These are phyloP conservation scores for Macropodus opercularis DNA, from an alignment of 2,797 vertebrate species.

Conservation along the genomic window DNA sequence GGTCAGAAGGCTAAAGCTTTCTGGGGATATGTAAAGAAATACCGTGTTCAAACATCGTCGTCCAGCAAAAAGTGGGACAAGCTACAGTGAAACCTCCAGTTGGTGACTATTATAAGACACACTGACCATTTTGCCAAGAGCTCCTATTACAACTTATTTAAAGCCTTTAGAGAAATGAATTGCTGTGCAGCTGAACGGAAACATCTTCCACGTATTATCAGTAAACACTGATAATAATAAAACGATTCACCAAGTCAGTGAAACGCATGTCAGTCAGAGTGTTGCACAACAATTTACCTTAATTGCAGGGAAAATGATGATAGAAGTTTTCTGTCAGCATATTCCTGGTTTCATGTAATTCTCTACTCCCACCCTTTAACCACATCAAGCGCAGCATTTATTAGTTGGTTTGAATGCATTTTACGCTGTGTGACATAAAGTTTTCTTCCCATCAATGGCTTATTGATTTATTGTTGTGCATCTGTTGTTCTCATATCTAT, in stretches of 20 bases:
- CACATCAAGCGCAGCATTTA: too few species aligned
- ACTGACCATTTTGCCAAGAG: neutral
- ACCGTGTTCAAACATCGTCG: neutral
- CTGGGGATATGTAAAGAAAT: neutral
- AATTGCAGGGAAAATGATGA: too few species aligned
- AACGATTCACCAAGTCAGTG: too few species aligned
- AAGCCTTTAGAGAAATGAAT: neutral
- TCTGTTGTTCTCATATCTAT: conserved; percentile 24
- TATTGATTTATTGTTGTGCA: conserved; percentile 3
- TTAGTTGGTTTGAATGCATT: too few species aligned
- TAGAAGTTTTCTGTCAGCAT: neutral
- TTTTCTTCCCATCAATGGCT: too few species aligned
- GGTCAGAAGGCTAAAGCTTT: conserved; percentile 6
- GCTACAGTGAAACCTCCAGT: neutral
- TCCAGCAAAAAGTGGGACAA: neutral
- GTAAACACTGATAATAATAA: neutral
- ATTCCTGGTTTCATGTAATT: too few species aligned
- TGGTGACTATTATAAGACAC: neutral
- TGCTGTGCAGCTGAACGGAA: neutral
- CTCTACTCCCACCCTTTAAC: too few species aligned
- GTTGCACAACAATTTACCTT: too few species aligned
- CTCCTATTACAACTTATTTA: neutral
- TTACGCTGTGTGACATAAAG: too few species aligned
- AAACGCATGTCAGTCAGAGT: neutral
- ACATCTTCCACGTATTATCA: neutral